These are phyloP conservation scores for Poeciliopsis turneri DNA, from an alignment of 2,797 vertebrate species.

Conservation along the genomic window DNA sequence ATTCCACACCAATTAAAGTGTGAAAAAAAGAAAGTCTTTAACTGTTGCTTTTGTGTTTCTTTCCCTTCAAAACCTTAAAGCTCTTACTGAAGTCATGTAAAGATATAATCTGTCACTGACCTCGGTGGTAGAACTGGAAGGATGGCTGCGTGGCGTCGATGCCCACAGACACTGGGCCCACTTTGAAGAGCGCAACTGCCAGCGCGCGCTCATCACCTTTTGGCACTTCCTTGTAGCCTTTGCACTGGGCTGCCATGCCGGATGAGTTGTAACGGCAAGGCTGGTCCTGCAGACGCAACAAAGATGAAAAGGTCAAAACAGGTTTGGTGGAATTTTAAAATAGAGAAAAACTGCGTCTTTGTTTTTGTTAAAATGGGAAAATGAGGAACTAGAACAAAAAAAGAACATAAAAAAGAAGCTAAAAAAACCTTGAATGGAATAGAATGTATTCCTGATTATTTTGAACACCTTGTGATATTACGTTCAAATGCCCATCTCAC, in stretches of 20 bases:
- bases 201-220: conserved; percentile 85
- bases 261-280: conserved; percentile 87
- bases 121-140: conserved; percentile 93
- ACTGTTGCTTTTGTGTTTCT: background rate
- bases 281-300: conserved; percentile 78
- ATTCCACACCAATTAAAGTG: background rate
- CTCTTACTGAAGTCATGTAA: background rate
- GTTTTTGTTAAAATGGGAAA: background rate
- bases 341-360: background rate
- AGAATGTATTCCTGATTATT: background rate
- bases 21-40: background rate
- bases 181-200: conserved; percentile 85
- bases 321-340: background rate
- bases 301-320: background rate
- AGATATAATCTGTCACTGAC: conserved; percentile 67
- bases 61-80: background rate
- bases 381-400: background rate
- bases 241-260: conserved; percentile 86
- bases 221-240: conserved; percentile 85
- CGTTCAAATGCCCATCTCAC: background rate
- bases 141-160: conserved; percentile 88
- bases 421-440: background rate
- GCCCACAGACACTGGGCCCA: conserved; percentile 89
- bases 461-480: background rate
- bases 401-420: background rate